These are phyloP conservation scores for Burhinus bistriatus DNA, from an alignment of 2,113 vertebrate genomes.

Conservation along the genomic window DNA sequence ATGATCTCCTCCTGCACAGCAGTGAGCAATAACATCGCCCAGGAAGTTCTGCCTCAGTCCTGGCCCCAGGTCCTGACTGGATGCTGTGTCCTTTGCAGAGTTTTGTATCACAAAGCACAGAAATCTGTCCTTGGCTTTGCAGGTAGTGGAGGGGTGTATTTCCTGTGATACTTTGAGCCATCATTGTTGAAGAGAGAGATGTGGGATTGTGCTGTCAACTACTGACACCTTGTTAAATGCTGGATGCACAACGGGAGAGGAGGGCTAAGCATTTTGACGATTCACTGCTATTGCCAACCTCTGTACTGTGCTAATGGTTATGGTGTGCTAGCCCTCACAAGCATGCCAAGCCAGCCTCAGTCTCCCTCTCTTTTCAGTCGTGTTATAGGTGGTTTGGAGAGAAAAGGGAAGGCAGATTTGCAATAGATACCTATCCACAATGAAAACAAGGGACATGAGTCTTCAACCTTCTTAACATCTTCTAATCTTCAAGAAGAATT, in stretches of 20 bases:
- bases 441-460: not conserved
- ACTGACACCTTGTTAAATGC: not conserved
- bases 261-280: not conserved
- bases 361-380: not conserved
- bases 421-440: not conserved
- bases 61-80: not conserved
- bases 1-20: not conserved
- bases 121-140: not conserved
- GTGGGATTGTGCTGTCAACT: not conserved
- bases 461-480: not conserved
- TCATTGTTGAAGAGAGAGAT: not conserved
- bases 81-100: not conserved
- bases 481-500: not conserved
- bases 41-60: not conserved
- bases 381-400: not conserved
- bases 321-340: not conserved
- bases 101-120: not conserved
- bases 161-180: not conserved
- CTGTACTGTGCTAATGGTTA: not conserved
- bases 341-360: not conserved
- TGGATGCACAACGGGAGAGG: not conserved
- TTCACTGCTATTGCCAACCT: not conserved
- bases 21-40: not conserved
- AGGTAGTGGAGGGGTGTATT: fast-evolving
- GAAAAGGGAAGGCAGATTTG: not conserved